phyloP scores from a whole-genome alignment of 2,797 vertebrate species.

The Mus minutoides region DNA sequence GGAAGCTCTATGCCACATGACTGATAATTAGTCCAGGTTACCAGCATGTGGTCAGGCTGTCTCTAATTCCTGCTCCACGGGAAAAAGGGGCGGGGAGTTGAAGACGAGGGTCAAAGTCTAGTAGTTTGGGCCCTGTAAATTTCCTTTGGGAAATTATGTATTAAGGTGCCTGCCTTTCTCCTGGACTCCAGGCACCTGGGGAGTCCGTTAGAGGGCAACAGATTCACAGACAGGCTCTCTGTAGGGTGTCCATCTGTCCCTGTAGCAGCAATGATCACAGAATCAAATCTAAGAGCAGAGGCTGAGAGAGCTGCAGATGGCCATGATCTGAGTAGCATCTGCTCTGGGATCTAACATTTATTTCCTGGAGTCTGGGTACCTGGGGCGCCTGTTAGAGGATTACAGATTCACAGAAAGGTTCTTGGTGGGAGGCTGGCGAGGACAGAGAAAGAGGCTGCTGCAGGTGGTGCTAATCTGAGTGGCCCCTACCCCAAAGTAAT shows the following conservation, averaged over 20 bases:
- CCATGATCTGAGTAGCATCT: neutral
- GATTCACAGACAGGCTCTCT: constrained; percentile 5
- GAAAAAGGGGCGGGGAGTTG: neutral
- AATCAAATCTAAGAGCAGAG: neutral
- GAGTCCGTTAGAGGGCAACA: neutral
- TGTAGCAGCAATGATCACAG: neutral
- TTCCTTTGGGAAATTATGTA: neutral
- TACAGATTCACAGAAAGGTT: neutral
- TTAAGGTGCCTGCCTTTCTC: neutral
- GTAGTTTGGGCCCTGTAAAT: neutral
- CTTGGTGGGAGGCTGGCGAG: neutral
- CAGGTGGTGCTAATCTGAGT: neutral
- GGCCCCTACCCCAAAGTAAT: neutral
- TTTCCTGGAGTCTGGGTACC: neutral
- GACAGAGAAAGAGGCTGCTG: neutral
- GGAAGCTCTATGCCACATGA: neutral
- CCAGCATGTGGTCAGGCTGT: neutral
- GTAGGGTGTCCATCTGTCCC: constrained; percentile 22
- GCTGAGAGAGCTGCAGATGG: neutral
- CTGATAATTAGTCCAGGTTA: neutral
- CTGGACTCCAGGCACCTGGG: neutral
- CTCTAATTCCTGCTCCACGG: neutral
- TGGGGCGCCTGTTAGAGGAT: constrained; percentile 28
- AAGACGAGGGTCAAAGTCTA: neutral
- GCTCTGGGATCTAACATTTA: neutral